Evolutionary conservation across 1,140 invertebrate species (phyloP), one percentile per base, ranked within the genome.

Genomic region (Meloidogyne floridensis): DNA sequence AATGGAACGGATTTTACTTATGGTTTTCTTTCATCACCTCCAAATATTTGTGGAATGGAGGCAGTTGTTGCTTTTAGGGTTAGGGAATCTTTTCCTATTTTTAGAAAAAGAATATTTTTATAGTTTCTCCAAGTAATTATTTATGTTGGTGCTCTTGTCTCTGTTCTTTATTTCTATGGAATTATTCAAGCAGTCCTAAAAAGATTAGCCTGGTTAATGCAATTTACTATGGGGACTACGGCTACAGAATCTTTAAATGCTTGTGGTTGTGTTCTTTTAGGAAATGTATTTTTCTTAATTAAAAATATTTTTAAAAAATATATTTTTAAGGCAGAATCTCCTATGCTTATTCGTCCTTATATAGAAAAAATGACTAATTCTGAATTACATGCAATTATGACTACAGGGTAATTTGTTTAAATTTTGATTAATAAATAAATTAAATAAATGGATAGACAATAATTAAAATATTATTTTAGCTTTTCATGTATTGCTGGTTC

Each of bases 401-500:
- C 94, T 3, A 94, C 94, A 2, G 96, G 96, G 77, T 79, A 59
- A 11, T 8, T n/a, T 2, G 0, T 54, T 9, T 77, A 54, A 54
- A 59, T 59, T 42, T 56, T n/a, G n/a, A n/a, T n/a, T n/a, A n/a
- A n/a, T n/a, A n/a, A n/a, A n/a, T n/a, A n/a, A n/a, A n/a, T n/a
- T n/a, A n/a, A 70, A 56, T 77, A 2, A 69, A n/a, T 77, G 5
- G n/a, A n/a, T n/a, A n/a, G n/a, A n/a, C n/a, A n/a, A n/a, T n/a
- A n/a, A n/a, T n/a, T n/a, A n/a, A n/a, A n/a, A n/a, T n/a, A n/a
- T 11, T 56, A 69, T 79, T 72, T 70, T 18, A 79, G 77, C 9
- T 97, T 98, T 90, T 94, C 96, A 0, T 96, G 96, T 10, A 95
- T 98, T 32, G 95, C 96, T 65, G 96, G 95, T 93, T 94, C 94